Conservation (phyloP, 2,888 invertebrate genomes). For the Epirrita christyi region DNA sequence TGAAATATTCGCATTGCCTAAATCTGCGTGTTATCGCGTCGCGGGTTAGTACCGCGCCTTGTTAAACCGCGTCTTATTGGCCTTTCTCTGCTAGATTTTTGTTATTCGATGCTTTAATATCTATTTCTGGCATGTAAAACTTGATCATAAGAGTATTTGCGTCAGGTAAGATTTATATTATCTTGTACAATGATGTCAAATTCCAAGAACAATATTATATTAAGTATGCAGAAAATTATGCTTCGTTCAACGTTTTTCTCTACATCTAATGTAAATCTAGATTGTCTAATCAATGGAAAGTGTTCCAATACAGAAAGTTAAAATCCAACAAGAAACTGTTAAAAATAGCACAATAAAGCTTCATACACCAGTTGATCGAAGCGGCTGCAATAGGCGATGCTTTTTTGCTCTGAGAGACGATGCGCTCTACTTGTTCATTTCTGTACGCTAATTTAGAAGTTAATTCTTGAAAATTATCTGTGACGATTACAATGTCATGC, state of each 20-base stretch:
- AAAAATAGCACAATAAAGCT: slow-evolving; percentile 53
- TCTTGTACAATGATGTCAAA: too few relatives aligned
- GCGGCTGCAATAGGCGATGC: slow-evolving; percentile 50
- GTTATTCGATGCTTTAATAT: too few relatives aligned
- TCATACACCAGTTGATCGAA: slow-evolving; percentile 50
- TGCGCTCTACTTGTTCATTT: slow-evolving; percentile 59
- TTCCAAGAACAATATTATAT: too few relatives aligned
- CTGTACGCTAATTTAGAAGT: slow-evolving; percentile 57
- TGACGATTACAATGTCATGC: slow-evolving; percentile 42
- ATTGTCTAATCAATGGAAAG: slow-evolving; percentile 58
- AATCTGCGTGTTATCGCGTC: too few relatives aligned
- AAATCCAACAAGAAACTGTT: slow-evolving; percentile 46
- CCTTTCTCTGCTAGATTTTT: too few relatives aligned
- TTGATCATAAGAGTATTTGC: too few relatives aligned
- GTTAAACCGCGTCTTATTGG: too few relatives aligned
- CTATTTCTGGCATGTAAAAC: too few relatives aligned
- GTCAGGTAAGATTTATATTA: too few relatives aligned
- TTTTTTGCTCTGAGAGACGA: slow-evolving; percentile 50
- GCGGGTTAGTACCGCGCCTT: too few relatives aligned
- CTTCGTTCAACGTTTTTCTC: background rate
- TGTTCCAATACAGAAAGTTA: slow-evolving; percentile 57
- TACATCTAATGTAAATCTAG: slow-evolving; percentile 4
- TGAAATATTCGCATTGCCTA: too few relatives aligned
- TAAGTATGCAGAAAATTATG: too few relatives aligned
- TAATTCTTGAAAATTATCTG: slow-evolving; percentile 56